Evolutionary conservation across 2,797 vertebrate genomes (phyloP).

Genomic region (Orientallactaga sibirica): DNA sequence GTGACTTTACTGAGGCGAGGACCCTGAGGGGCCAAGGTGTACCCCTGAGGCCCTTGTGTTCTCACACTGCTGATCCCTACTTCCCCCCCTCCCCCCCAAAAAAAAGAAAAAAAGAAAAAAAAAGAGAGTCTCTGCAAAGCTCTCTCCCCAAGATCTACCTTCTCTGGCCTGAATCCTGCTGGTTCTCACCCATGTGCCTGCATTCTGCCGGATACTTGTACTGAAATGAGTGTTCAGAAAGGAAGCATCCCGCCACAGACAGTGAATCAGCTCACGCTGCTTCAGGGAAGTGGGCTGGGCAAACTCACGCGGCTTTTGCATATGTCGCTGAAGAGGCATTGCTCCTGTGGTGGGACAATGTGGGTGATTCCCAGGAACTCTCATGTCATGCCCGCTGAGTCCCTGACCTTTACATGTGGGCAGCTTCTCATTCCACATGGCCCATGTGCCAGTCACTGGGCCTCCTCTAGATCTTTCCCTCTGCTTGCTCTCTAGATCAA

Average conservation of each 20-base stretch:
- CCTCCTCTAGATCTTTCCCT: neutral
- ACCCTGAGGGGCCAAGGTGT: neutral
- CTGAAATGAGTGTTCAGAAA: slow-evolving; percentile 6
- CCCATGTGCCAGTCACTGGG: neutral
- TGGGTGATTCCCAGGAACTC: neutral
- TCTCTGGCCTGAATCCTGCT: neutral
- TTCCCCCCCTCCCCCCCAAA: no score
- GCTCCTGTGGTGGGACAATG: neutral
- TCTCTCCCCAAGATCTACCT: neutral
- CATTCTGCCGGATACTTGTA: neutral
- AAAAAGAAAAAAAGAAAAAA: neutral
- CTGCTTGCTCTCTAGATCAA: neutral
- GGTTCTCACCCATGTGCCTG: neutral
- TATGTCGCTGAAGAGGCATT: neutral
- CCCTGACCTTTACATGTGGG: neutral
- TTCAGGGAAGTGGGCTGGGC: neutral
- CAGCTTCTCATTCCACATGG: neutral
- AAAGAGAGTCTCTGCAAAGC: neutral
- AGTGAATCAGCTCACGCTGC: neutral
- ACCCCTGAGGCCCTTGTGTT: neutral
- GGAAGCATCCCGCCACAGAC: neutral
- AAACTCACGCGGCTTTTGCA: neutral
- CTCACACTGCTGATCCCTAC: no score
- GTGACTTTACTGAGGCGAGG: neutral
- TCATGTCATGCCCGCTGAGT: neutral